Percentiles rank a stretch among this genome's conserved stretches.
Conservation (phyloP, 2,888 invertebrate genomes). For the Drosophila percnosoma region DNA sequence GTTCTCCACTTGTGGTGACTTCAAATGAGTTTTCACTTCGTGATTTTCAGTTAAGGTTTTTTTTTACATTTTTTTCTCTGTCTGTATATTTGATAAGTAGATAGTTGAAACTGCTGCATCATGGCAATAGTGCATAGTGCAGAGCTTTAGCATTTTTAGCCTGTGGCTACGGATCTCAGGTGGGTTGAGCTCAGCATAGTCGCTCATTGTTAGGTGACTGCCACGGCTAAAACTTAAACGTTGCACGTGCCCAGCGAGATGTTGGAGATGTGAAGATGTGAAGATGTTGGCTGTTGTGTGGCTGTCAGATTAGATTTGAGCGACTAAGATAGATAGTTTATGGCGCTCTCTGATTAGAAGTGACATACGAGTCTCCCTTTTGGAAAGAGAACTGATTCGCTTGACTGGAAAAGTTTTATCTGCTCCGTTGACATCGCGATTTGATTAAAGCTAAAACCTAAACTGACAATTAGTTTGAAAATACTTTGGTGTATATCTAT, state of each 20-base stretch:
- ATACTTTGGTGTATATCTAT: not conserved
- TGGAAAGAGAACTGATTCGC: not conserved
- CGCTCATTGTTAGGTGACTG: constrained; percentile 4
- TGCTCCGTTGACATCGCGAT: constrained; percentile 7
- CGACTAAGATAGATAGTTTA: constrained; percentile 37
- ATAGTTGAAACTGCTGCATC: constrained; percentile 50
- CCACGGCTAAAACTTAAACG: not conserved
- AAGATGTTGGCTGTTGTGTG: constrained; percentile 24
- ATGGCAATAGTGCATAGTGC: constrained; percentile 19
- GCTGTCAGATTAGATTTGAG: constrained; percentile 62
- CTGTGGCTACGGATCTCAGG: not conserved
- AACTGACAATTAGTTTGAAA: not conserved
- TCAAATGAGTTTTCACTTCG: constrained; percentile 54
- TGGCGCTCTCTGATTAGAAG: constrained; percentile 20
- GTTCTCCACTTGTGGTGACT: constrained; percentile 50
- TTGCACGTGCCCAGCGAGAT: constrained; percentile 26
- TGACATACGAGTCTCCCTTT: constrained; percentile 1
- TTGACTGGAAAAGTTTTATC: not conserved
- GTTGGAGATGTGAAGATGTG: constrained; percentile 9
- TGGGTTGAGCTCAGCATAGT: constrained; percentile 1
- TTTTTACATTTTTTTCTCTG: constrained; percentile 18
- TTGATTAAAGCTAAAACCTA: not conserved
- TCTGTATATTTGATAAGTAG: constrained; percentile 33
- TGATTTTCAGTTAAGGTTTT: constrained; percentile 40
- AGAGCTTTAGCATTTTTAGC: constrained; percentile 6